Conservation (phyloP, 2,113 vertebrate genomes). For the Phyllopteryx taeniolatus region DNA sequence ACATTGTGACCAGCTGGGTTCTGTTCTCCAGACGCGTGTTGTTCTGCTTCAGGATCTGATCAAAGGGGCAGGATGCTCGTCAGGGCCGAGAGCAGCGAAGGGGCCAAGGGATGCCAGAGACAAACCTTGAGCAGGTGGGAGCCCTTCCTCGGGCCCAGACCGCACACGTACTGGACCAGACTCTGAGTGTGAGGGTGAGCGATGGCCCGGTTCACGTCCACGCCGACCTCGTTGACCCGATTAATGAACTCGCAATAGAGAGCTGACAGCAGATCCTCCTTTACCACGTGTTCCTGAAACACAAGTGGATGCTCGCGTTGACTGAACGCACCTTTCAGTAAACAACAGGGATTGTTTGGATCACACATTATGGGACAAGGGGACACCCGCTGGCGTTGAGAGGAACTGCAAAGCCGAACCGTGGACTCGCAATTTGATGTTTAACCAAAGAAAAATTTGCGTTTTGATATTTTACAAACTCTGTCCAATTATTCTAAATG, state of each 20-base stretch:
- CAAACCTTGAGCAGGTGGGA: slow-evolving; percentile 91
- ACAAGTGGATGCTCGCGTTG: neutral
- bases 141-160: slow-evolving; percentile 91
- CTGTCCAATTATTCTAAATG: no score
- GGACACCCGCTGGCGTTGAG: no score
- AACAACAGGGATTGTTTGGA: neutral
- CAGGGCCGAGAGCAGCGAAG: neutral
- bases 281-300: slow-evolving; percentile 90
- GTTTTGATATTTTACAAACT: no score
- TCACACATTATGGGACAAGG: no score
- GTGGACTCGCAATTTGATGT: no score
- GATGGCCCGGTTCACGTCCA: slow-evolving; percentile 94
- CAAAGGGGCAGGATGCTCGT: slow-evolving; percentile 5
- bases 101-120: neutral
- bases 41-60: slow-evolving; percentile 95
- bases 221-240: slow-evolving; percentile 96
- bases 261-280: slow-evolving; percentile 89
- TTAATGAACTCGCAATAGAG: slow-evolving; percentile 98
- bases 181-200: slow-evolving; percentile 96
- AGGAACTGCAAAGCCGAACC: no score
- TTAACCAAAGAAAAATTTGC: no score
- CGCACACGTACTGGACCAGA: slow-evolving; percentile 93
- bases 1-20: slow-evolving; percentile 98
- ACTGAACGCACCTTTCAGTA: neutral
- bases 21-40: slow-evolving; percentile 96